phyloP scores from a whole-genome alignment of 2,888 invertebrate species.

The Diogma glabrata region DNA sequence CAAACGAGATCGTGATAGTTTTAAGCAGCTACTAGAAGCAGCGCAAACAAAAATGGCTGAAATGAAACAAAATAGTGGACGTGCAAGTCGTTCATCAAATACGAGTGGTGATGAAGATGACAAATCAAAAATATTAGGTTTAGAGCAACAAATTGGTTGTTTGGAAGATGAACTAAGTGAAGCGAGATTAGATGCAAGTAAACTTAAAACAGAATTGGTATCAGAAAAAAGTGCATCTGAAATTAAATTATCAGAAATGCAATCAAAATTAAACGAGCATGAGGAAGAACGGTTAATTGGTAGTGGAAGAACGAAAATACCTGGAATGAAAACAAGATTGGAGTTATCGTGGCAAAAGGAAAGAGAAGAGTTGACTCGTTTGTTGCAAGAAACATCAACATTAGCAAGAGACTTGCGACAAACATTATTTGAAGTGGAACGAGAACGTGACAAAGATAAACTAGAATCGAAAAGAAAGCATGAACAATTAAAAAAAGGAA shows the following conservation, averaged over 20 bases:
- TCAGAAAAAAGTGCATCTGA: slow-evolving; percentile 79
- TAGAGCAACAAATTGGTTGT: slow-evolving; percentile 75
- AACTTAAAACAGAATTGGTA: slow-evolving; percentile 78
- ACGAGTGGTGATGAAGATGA: slow-evolving; percentile 68
- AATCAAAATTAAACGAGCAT: slow-evolving; percentile 58
- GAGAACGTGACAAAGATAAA: slow-evolving; percentile 80
- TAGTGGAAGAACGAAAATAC: slow-evolving; percentile 73
- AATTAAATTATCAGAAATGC: slow-evolving; percentile 77
- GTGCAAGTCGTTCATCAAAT: slow-evolving; percentile 48
- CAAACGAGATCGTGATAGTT: slow-evolving; percentile 78
- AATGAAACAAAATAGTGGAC: slow-evolving; percentile 47
- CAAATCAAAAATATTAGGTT: slow-evolving; percentile 53
- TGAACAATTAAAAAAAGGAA: slow-evolving; percentile 71
- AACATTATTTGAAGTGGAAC: slow-evolving; percentile 79
- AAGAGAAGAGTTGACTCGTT: slow-evolving; percentile 79
- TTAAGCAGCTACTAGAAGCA: slow-evolving; percentile 79
- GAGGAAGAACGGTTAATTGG: slow-evolving; percentile 79
- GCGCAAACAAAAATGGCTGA: slow-evolving; percentile 76
- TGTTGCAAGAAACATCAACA: slow-evolving; percentile 82
- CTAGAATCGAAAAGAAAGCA: slow-evolving; percentile 74
- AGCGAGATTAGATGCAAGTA: slow-evolving; percentile 66
- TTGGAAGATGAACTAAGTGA: slow-evolving; percentile 84
- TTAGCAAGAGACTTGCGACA: slow-evolving; percentile 77
- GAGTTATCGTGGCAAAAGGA: slow-evolving; percentile 92
- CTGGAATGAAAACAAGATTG: slow-evolving; percentile 74